phyloP scores from a whole-genome alignment of 2,888 invertebrate species.

The Trypoxylon attenuatum region DNA sequence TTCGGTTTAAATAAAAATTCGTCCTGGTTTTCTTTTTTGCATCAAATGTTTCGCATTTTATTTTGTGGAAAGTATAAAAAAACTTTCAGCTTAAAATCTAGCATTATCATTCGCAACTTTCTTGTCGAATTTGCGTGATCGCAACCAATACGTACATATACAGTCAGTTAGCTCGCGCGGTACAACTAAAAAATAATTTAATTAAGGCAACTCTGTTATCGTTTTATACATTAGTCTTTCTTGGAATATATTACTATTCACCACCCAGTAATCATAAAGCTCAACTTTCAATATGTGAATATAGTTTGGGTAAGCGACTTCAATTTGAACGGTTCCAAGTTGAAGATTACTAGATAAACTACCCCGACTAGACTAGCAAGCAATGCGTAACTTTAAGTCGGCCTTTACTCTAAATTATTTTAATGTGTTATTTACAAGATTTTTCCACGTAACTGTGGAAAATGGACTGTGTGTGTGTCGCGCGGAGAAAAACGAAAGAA shows the following conservation, averaged over 20 bases:
- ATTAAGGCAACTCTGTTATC: conserved; percentile 69
- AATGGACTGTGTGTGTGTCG: conserved; percentile 33
- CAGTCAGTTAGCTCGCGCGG: conserved; percentile 4
- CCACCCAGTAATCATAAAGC: conserved; percentile 38
- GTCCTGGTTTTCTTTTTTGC: neutral
- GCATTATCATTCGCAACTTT: conserved; percentile 36
- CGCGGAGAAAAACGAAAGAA: conserved; percentile 36
- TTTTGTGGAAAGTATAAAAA: conserved; percentile 66
- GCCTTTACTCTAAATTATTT: conserved; percentile 46
- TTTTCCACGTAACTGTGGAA: conserved; percentile 25
- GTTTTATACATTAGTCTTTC: conserved; percentile 50
- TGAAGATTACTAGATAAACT: conserved; percentile 41
- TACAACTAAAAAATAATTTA: conserved; percentile 63
- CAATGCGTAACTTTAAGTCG: conserved; percentile 56
- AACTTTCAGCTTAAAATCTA: conserved; percentile 56
- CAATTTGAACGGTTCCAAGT: conserved; percentile 16
- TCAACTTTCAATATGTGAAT: conserved; percentile 29
- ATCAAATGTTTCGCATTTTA: conserved; percentile 40
- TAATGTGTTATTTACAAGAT: conserved; percentile 44
- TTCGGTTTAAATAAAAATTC: no score
- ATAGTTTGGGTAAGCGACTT: conserved; percentile 19
- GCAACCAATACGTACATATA: conserved; percentile 19
- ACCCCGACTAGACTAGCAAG: conserved; percentile 71
- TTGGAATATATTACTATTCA: conserved; percentile 57
- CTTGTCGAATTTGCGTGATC: conserved; percentile 11